Evolutionary conservation across 2,888 invertebrate genomes (phyloP).

Genomic region (Orthosia cruda): DNA sequence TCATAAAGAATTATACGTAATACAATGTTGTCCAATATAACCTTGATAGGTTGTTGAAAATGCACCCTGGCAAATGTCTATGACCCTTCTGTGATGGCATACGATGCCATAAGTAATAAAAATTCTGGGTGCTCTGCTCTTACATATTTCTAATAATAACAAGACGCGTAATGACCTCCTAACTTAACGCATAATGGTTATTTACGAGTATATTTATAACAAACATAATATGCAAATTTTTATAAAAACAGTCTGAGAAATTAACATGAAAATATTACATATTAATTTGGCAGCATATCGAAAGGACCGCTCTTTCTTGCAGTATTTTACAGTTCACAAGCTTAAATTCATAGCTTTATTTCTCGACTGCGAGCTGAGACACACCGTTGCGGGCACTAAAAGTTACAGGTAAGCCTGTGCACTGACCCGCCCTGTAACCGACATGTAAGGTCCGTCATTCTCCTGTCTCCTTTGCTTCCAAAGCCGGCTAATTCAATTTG

Average conservation of each 20-base stretch:
- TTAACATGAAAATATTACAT: not conserved
- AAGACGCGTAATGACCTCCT: not conserved
- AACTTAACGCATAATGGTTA: not conserved
- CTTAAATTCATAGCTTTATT: not conserved
- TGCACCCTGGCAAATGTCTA: slow-evolving; percentile 3
- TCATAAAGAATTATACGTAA: slow-evolving; percentile 10
- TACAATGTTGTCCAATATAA: slow-evolving; percentile 21
- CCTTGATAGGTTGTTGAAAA: slow-evolving; percentile 45
- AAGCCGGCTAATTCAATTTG: slow-evolving; percentile 53
- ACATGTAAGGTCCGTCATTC: slow-evolving; percentile 53
- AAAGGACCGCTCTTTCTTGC: not conserved
- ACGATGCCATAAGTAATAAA: slow-evolving; percentile 26
- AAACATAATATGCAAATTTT: slow-evolving; percentile 3
- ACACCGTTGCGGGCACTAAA: slow-evolving; percentile 13
- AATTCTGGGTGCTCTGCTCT: not conserved
- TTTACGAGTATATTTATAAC: not conserved
- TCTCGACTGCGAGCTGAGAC: slow-evolving; percentile 1
- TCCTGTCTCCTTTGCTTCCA: slow-evolving; percentile 56
- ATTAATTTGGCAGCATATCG: not conserved
- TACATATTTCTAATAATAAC: slow-evolving; percentile 17
- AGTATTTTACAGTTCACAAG: not conserved
- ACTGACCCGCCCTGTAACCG: slow-evolving; percentile 41
- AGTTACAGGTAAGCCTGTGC: slow-evolving; percentile 38
- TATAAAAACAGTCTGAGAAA: not conserved
- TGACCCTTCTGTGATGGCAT: slow-evolving; percentile 18